These are phyloP conservation scores for Calosoma granatense DNA, from an alignment of 1,140 invertebrate species.

Conservation along the genomic window DNA sequence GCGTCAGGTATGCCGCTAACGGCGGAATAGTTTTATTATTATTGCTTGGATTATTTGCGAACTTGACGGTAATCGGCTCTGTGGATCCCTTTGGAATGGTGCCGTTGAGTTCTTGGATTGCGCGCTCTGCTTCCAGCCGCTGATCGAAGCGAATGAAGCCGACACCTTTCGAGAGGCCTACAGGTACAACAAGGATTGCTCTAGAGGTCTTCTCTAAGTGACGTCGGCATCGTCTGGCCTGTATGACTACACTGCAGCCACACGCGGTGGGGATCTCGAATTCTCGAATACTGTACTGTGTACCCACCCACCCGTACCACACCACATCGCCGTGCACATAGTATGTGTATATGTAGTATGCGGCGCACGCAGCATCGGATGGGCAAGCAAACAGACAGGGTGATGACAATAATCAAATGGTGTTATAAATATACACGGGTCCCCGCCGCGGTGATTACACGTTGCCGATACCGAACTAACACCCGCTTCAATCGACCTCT, in stretches of 20 bases:
- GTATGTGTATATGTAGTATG: too few relatives aligned
- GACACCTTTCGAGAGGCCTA: conserved; percentile 95
- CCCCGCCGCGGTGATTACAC: background rate
- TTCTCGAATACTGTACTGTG: too few relatives aligned
- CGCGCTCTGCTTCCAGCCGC: conserved; percentile 90
- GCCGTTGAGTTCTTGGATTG: conserved; percentile 96
- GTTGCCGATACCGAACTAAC: too few relatives aligned
- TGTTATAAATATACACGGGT: background rate
- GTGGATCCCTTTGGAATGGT: conserved; percentile 91
- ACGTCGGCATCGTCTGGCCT: conserved; percentile 14
- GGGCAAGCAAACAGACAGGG: too few relatives aligned
- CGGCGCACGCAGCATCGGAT: too few relatives aligned
- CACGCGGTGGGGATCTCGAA: too few relatives aligned
- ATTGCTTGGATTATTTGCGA: conserved; percentile 97
- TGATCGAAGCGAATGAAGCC: conserved; percentile 99
- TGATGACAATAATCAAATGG: too few relatives aligned
- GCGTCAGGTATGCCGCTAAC: conserved; percentile 83
- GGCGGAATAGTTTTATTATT: conserved; percentile 85
- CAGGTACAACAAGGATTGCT: conserved; percentile 2
- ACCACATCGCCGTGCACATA: too few relatives aligned
- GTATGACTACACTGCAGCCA: background rate
- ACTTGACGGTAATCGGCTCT: conserved; percentile 98
- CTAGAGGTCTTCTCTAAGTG: conserved; percentile 13
- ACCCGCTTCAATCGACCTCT: too few relatives aligned
- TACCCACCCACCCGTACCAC: too few relatives aligned